phyloP scores from a whole-genome alignment of 2,797 vertebrate genomes.

The Gambusia yucatana region DNA sequence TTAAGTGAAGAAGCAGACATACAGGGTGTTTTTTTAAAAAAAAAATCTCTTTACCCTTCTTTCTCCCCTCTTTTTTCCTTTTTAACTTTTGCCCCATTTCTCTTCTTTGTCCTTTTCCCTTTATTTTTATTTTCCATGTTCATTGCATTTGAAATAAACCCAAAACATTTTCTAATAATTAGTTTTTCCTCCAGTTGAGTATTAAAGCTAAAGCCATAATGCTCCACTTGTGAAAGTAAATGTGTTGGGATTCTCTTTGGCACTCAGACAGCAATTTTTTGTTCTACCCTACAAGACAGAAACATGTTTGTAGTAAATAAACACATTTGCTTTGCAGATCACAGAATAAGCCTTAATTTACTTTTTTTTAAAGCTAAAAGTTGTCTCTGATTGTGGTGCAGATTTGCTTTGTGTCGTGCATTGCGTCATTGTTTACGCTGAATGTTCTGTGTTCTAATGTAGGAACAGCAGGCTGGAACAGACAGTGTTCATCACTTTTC shows the following conservation, averaged over 20 bases:
- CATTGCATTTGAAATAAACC: neutral
- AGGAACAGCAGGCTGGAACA: constrained; percentile 42
- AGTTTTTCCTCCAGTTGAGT: neutral
- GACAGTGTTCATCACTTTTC: neutral
- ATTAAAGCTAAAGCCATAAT: neutral
- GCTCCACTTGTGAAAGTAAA: too few species aligned
- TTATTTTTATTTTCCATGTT: neutral
- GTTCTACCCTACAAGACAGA: too few species aligned
- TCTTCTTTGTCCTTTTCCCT: neutral
- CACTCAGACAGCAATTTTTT: too few species aligned
- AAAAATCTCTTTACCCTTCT: neutral
- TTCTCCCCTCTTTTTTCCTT: neutral
- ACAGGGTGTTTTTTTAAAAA: neutral
- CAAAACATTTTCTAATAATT: neutral
- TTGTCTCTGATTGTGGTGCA: neutral
- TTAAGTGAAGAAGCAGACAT: neutral
- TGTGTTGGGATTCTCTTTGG: too few species aligned
- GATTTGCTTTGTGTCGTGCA: neutral
- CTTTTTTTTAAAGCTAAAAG: neutral
- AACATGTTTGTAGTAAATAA: neutral
- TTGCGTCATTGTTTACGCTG: neutral
- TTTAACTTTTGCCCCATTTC: neutral
- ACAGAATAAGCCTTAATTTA: neutral
- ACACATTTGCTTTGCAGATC: neutral
- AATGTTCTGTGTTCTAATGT: constrained; percentile 12